Conservation (phyloP, 2,888 invertebrate species). For the Synergus laeviventris region DNA sequence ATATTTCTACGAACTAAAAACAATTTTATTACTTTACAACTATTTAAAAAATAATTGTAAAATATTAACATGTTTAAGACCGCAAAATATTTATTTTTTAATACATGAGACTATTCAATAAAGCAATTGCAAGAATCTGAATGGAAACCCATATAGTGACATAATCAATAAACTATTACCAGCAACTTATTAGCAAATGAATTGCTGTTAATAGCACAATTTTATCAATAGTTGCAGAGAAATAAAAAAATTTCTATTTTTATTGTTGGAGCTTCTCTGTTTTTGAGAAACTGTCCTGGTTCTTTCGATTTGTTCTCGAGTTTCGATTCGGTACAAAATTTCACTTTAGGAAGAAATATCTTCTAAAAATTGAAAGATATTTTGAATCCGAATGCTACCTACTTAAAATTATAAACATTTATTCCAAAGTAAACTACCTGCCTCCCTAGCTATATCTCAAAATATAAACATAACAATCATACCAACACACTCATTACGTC, state of each 20-base stretch:
- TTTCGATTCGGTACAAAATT: neutral
- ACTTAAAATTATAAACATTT: no score
- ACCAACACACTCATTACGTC: neutral
- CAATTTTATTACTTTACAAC: neutral
- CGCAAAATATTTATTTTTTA: neutral
- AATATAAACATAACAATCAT: neutral
- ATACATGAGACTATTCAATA: neutral
- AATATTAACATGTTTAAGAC: neutral
- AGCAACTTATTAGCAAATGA: neutral
- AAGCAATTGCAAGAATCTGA: neutral
- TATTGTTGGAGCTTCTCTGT: neutral
- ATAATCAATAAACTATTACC: neutral
- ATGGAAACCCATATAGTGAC: neutral
- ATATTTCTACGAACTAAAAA: neutral
- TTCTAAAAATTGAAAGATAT: no score
- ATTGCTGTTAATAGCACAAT: neutral
- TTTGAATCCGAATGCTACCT: no score
- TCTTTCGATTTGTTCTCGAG: neutral
- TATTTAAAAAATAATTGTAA: neutral
- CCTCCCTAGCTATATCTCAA: neutral
- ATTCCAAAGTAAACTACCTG: neutral
- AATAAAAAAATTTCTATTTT: neutral
- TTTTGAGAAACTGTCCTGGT: neutral
- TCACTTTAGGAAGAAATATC: neutral
- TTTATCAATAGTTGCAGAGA: neutral